phyloP scores from a whole-genome alignment of 1,140 invertebrate species.

The Calephelis nemesis region DNA sequence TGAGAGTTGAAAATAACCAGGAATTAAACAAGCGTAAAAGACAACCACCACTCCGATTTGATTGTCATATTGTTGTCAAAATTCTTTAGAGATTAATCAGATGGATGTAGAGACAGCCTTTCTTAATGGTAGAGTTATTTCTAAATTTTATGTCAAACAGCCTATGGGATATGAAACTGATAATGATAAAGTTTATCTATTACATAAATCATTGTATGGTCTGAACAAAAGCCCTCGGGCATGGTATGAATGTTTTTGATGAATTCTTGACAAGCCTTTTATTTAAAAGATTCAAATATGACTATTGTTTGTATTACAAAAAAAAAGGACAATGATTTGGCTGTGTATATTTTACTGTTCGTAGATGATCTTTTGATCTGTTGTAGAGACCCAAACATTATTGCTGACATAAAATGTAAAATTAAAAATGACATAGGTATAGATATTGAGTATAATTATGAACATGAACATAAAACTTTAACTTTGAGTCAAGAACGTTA shows the following conservation, averaged over 20 bases:
- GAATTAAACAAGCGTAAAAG: conserved; percentile 16
- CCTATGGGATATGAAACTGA: conserved; percentile 48
- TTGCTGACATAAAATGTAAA: conserved; percentile 39
- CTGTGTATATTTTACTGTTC: conserved; percentile 40
- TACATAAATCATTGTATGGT: conserved; percentile 39
- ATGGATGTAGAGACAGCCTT: conserved; percentile 60
- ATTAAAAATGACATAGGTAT: conserved; percentile 42
- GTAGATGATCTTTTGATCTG: conserved; percentile 39
- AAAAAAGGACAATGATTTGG: conserved; percentile 22
- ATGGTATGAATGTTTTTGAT: conserved; percentile 38
- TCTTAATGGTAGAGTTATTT: conserved; percentile 56
- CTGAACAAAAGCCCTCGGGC: conserved; percentile 33
- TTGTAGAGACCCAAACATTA: conserved; percentile 36
- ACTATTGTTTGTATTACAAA: conserved; percentile 37
- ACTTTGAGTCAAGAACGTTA: conserved; percentile 26
- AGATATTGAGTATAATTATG: conserved; percentile 26
- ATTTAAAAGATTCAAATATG: conserved; percentile 39
- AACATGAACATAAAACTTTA: conserved; percentile 16
- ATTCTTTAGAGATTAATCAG: conserved; percentile 35
- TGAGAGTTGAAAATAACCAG: no score
- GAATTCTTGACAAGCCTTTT: conserved; percentile 28
- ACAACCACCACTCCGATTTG: conserved; percentile 24
- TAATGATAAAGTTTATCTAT: conserved; percentile 37
- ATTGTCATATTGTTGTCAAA: conserved; percentile 44
- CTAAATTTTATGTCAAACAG: conserved; percentile 64